These are phyloP conservation scores for Acanthisitta chloris DNA, from an alignment of 2,113 vertebrate species.

Conservation along the genomic window DNA sequence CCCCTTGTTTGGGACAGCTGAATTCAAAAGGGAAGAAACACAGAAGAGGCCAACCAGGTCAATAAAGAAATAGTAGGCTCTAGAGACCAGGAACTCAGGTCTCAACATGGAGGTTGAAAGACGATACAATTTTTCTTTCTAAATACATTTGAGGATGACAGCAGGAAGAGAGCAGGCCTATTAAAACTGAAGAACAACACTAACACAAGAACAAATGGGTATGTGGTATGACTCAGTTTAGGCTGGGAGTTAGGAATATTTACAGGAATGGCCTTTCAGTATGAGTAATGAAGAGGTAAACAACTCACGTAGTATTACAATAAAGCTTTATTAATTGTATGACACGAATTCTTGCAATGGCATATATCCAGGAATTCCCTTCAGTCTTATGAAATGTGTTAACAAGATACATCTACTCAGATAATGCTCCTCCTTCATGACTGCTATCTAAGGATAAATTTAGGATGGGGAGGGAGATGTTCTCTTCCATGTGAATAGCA, in stretches of 20 bases:
- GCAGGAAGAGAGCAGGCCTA: neutral
- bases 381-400: conserved; percentile 10
- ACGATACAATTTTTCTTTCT: neutral
- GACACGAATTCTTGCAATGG: conserved; percentile 10
- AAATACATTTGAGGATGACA: neutral
- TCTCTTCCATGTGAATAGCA: neutral
- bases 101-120: neutral
- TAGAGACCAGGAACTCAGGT: neutral
- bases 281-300: conserved; percentile 1
- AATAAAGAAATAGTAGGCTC: neutral
- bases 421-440: conserved; percentile 2
- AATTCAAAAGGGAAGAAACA: neutral
- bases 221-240: conserved; percentile 5
- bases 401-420: conserved; percentile 3
- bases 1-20: neutral
- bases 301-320: neutral
- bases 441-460: conserved; percentile 20
- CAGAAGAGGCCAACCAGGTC: neutral
- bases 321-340: conserved; percentile 29
- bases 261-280: conserved; percentile 30
- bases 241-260: conserved; percentile 22
- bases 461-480: neutral
- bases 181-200: neutral
- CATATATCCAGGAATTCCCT: conserved; percentile 16
- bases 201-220: neutral